Conservation (phyloP, 2,797 vertebrate species). For the Menidia menidia region DNA sequence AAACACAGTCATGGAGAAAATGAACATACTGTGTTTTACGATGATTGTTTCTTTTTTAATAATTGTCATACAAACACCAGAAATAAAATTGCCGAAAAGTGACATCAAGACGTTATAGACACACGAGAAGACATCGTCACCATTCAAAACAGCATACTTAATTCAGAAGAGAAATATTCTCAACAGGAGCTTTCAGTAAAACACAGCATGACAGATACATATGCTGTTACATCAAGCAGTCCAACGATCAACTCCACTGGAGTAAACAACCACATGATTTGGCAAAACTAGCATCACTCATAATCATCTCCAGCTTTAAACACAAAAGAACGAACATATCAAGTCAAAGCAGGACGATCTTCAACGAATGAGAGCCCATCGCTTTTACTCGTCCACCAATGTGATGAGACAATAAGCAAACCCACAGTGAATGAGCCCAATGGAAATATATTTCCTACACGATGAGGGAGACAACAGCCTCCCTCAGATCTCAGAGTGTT, state of each 20-base stretch:
- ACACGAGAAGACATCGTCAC: conserved; percentile 18
- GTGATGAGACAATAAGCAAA: conserved; percentile 73
- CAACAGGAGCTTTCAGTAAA: conserved; percentile 71
- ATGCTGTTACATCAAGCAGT: conserved; percentile 65
- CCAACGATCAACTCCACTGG: conserved; percentile 82
- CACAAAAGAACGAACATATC: conserved; percentile 42
- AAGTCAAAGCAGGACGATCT: conserved; percentile 53
- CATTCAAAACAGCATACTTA: conserved; percentile 39
- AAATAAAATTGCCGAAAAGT: conserved; percentile 48
- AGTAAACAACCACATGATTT: conserved; percentile 71
- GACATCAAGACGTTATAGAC: conserved; percentile 34
- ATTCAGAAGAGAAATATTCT: conserved; percentile 81
- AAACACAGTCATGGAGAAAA: not conserved
- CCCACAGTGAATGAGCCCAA: conserved; percentile 47
- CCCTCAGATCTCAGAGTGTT: conserved; percentile 67
- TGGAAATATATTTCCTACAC: conserved; percentile 81
- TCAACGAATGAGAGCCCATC: conserved; percentile 46
- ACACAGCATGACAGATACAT: conserved; percentile 50
- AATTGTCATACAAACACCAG: conserved; percentile 69
- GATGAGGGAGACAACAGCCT: conserved; percentile 55
- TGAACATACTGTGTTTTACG: conserved; percentile 6
- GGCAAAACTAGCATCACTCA: conserved; percentile 63
- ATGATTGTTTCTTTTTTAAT: conserved; percentile 71
- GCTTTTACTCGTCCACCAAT: conserved; percentile 79
- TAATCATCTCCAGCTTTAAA: conserved; percentile 60